Conservation (phyloP, 2,888 invertebrate species). For the Doris montereyensis region DNA sequence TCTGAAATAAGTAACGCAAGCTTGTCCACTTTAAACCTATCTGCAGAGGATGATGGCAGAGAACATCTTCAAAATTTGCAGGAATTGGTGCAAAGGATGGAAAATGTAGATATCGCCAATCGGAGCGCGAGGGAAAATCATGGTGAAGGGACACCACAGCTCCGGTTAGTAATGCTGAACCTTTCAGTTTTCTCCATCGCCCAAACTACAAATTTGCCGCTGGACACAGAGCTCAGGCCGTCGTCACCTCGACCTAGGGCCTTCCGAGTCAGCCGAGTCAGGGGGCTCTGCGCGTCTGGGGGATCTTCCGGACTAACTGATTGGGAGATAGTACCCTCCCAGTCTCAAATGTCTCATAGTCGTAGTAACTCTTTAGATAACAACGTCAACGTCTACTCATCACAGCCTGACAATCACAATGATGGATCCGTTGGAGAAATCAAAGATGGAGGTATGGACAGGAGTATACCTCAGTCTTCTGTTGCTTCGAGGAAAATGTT, state of each 20-base stretch:
- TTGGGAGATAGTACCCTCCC: slow-evolving; percentile 57
- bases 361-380: slow-evolving; percentile 44
- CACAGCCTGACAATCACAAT: slow-evolving; percentile 31
- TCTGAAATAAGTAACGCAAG: slow-evolving; percentile 51
- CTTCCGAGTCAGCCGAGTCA: slow-evolving; percentile 22
- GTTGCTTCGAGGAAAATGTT: too few species aligned
- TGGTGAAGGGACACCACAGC: slow-evolving; percentile 22
- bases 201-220: slow-evolving; percentile 12
- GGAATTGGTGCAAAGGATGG: slow-evolving; percentile 37
- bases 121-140: slow-evolving; percentile 4
- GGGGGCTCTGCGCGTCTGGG: slow-evolving; percentile 34
- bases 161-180: too few species aligned
- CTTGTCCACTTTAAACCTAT: slow-evolving; percentile 46
- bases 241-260: slow-evolving; percentile 23
- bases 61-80: slow-evolving; percentile 33
- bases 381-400: slow-evolving; percentile 11
- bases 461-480: too few species aligned
- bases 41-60: slow-evolving; percentile 40
- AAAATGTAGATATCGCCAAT: slow-evolving; percentile 8
- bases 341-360: slow-evolving; percentile 36
- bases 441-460: background rate
- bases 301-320: slow-evolving; percentile 49
- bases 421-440: background rate
- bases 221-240: background rate
- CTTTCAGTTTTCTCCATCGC: too few species aligned